Conservation (phyloP, 1,140 invertebrate species). For the Psix sp. region DNA sequence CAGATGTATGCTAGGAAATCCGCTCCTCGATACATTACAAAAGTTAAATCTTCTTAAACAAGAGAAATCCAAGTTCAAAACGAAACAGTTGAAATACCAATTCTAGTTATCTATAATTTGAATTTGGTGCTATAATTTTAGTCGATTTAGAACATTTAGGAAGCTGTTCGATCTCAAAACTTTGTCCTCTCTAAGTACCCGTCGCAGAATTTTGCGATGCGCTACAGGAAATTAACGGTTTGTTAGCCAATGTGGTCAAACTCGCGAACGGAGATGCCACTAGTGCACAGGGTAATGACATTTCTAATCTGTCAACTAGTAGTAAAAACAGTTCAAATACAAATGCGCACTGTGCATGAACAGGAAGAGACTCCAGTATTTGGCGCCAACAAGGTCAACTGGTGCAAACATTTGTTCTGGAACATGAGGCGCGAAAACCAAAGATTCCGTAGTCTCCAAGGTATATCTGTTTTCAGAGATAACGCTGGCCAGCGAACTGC, state of each 20-base stretch:
- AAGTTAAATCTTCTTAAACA: slow-evolving; percentile 50
- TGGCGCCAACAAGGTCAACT: slow-evolving; percentile 47
- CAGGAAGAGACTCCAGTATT: no score
- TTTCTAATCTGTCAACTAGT: slow-evolving; percentile 40
- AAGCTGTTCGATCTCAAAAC: slow-evolving; percentile 27
- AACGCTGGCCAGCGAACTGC: slow-evolving; percentile 59
- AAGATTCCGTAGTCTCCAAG: slow-evolving; percentile 49
- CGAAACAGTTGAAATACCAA: slow-evolving; percentile 52
- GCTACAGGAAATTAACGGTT: slow-evolving; percentile 44
- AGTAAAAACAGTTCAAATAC: slow-evolving; percentile 53
- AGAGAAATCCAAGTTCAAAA: slow-evolving; percentile 43
- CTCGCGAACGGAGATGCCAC: slow-evolving; percentile 9
- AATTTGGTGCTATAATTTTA: slow-evolving; percentile 34
- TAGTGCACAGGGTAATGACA: slow-evolving; percentile 22
- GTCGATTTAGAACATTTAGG: slow-evolving; percentile 38
- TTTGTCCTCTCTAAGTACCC: slow-evolving; percentile 11
- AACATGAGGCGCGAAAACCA: slow-evolving; percentile 45
- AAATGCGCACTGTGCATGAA: slow-evolving; percentile 37
- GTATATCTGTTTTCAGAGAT: slow-evolving; percentile 69
- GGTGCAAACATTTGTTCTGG: slow-evolving; percentile 71
- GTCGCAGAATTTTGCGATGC: slow-evolving; percentile 34
- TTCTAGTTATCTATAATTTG: slow-evolving; percentile 46
- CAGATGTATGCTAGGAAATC: slow-evolving; percentile 21
- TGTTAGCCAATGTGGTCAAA: slow-evolving; percentile 32
- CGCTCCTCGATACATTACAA: slow-evolving; percentile 24